A percentile compares a stretch with the other conserved stretches of the same genome.
phyloP scores from a whole-genome alignment of 2,113 vertebrate genomes.

The Pluvialis apricaria region DNA sequence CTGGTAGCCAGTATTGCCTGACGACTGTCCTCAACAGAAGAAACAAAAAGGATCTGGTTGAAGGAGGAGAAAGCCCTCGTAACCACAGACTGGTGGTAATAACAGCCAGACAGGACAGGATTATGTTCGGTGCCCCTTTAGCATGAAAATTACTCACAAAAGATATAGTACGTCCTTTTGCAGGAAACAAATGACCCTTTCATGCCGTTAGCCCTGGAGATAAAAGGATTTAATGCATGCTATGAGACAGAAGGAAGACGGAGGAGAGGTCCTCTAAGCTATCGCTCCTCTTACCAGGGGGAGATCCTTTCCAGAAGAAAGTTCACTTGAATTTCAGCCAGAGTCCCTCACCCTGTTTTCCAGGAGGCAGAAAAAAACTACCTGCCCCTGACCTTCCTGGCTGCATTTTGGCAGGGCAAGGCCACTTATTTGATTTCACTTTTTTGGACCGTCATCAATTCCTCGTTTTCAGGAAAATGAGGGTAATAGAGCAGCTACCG shows the following conservation, averaged over 20 bases:
- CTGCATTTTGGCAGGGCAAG: not conserved
- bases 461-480: not conserved
- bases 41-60: not conserved
- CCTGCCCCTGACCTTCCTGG: not conserved
- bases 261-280: not conserved
- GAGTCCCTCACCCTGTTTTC: not conserved
- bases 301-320: not conserved
- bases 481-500: rapidly evolving
- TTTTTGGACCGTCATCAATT: not conserved
- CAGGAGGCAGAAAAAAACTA: not conserved
- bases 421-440: not conserved
- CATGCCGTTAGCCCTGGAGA: rapidly evolving
- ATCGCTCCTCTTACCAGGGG: not conserved
- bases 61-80: not conserved
- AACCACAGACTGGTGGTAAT: not conserved
- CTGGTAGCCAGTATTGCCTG: not conserved
- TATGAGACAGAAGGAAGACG: not conserved
- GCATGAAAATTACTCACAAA: slow-evolving; percentile 30
- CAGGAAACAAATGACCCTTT: not conserved
- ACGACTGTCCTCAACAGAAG: not conserved
- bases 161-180: not conserved
- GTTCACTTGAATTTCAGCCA: not conserved
- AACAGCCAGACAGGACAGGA: not conserved
- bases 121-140: not conserved
- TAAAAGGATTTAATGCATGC: not conserved